Evolutionary conservation across 2,797 vertebrate genomes (phyloP).

Genomic region (Alauda arvensis): DNA sequence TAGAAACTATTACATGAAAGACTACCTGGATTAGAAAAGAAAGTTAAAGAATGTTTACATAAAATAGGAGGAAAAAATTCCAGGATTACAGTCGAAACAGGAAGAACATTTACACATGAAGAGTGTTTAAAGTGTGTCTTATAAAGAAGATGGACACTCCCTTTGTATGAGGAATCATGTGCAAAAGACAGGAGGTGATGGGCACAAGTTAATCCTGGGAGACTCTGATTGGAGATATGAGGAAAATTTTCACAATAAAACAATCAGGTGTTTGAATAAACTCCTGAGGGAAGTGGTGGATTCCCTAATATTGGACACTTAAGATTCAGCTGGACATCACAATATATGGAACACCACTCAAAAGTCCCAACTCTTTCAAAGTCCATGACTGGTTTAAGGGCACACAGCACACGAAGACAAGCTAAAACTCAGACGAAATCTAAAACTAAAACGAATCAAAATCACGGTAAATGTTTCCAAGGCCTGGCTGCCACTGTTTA

Average conservation of each 20-base stretch:
- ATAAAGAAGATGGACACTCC: neutral
- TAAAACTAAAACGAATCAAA: no score
- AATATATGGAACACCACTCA: neutral
- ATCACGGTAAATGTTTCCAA: neutral
- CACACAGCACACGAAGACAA: neutral
- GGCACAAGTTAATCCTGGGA: neutral
- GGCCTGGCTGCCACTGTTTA: neutral
- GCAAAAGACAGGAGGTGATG: neutral
- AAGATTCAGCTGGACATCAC: neutral
- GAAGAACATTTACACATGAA: neutral
- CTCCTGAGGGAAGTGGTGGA: neutral
- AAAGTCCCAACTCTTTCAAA: neutral
- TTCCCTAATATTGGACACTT: neutral
- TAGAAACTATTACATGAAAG: neutral
- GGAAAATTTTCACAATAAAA: neutral
- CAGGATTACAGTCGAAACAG: neutral
- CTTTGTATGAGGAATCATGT: accelerated
- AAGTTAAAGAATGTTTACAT: neutral
- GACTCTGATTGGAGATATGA: neutral
- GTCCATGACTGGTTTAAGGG: neutral
- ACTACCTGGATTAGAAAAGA: neutral
- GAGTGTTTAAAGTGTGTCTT: neutral
- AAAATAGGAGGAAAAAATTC: neutral
- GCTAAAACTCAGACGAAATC: neutral
- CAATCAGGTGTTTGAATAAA: neutral